phyloP scores from a whole-genome alignment of 37 sponge, comb jelly and placozoan species.

The Spongia lamella region DNA sequence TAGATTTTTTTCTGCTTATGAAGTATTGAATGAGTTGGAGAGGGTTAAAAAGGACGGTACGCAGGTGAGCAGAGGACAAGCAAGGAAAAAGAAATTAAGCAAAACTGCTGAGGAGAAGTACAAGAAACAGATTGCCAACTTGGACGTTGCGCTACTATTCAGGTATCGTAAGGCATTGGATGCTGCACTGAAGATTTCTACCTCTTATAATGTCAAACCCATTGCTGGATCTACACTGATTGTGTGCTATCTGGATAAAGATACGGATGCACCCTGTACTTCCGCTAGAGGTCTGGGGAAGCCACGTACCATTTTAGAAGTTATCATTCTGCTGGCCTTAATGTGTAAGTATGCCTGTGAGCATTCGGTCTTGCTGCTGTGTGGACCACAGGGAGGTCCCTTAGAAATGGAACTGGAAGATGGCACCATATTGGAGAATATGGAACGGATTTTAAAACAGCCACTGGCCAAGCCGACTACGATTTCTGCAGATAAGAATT shows the following conservation, averaged over 20 bases:
- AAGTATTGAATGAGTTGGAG: conserved; percentile 83
- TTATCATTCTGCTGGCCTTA: conserved; percentile 87
- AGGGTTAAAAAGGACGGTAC: conserved; percentile 42
- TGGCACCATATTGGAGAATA: conserved; percentile 85
- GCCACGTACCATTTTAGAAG: conserved; percentile 80
- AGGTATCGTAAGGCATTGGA: conserved; percentile 85
- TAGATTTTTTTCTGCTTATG: conserved; percentile 96
- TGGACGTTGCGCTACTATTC: conserved; percentile 54
- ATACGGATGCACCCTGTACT: conserved; percentile 85
- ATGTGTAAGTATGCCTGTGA: conserved; percentile 98
- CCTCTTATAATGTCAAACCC: conserved; percentile 93
- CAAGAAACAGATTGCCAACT: conserved; percentile 22
- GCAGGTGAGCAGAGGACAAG: neutral
- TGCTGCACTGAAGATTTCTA: conserved; percentile 90
- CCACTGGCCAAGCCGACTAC: neutral
- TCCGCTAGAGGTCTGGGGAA: conserved; percentile 88
- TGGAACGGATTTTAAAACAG: conserved; percentile 34
- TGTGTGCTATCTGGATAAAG: conserved; percentile 78
- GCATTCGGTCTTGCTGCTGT: conserved; percentile 74
- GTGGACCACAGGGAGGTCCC: conserved; percentile 30
- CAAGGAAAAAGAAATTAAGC: conserved; percentile 10
- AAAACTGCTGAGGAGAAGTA: conserved; percentile 16
- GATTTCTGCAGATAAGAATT: conserved; percentile 26
- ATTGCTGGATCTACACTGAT: conserved; percentile 89
- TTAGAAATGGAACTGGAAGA: conserved; percentile 67